These are phyloP conservation scores for Galerucella pusilla DNA, from an alignment of 2,888 invertebrate genomes.

Conservation along the genomic window DNA sequence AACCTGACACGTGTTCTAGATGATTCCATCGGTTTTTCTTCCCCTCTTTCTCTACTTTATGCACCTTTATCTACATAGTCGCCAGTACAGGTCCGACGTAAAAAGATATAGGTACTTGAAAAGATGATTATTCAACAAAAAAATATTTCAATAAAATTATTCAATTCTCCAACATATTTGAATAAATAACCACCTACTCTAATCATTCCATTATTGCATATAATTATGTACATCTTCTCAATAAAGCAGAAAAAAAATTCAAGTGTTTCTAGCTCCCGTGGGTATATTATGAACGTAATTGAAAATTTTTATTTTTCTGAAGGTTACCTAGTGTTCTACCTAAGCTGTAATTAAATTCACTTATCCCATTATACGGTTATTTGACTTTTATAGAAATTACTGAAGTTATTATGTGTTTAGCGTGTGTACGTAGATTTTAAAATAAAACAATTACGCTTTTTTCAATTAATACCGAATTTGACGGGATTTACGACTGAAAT, in stretches of 20 bases:
- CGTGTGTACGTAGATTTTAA: no score
- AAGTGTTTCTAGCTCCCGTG: constrained; percentile 11
- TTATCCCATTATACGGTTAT: constrained; percentile 16
- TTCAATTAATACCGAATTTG: no score
- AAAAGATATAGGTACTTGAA: no score
- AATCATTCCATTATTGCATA: background rate
- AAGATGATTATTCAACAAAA: background rate
- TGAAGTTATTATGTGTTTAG: background rate
- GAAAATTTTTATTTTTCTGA: constrained; percentile 9
- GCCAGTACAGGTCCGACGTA: no score
- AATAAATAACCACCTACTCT: background rate
- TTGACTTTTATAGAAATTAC: constrained; percentile 22
- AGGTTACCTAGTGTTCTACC: constrained; percentile 20
- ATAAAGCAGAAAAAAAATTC: background rate
- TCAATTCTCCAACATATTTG: background rate
- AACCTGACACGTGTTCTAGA: no score
- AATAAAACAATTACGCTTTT: no score
- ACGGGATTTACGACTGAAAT: no score
- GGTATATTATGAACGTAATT: constrained; percentile 3
- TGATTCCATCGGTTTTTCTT: no score
- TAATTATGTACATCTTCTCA: constrained; percentile 3
- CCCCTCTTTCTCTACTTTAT: no score
- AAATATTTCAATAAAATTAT: background rate
- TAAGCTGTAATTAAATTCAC: constrained; percentile 14
- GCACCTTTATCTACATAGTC: no score